Base-by-base conservation (phyloP, 1,140 invertebrate species). In the Semibalanus balanoides region DNA sequence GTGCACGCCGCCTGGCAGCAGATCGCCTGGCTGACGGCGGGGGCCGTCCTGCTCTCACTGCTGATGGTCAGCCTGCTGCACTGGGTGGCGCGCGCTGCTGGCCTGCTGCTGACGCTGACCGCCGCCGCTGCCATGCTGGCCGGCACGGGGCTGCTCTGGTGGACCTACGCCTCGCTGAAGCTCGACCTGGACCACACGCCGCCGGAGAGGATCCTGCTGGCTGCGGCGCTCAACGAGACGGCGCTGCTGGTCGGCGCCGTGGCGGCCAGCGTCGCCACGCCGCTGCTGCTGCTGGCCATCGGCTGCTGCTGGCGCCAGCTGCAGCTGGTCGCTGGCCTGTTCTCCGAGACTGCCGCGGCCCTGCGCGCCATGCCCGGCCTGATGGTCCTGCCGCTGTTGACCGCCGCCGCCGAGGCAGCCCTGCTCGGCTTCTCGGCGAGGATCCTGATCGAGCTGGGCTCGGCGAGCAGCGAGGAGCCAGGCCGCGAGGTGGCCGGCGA, bases 381-480 rank as follows among this genome's bases (percentile, higher is more conserved):
- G 31, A 90, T 96, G 80, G 84, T 95, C 30, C 94, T 96, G 81
- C 95, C 95, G 0, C 82, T 97, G 0, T 85, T 94, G 76, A 96
- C 95, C 0, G 95, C 95, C 82, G 78, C 92, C 73, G 87, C 90
- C 74, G 85, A 97, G 0, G 83, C 91, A 31, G 77, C 89, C 70
- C 96, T 96, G 82, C 91, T 95, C 78, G 84, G 89, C 70, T 93
- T 93, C 85, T 97, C 94, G 94, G 86, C 94, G 0, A 86, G 88
- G 40, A 89, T 96, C 64, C 88, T 96, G 78, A 84, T 90, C 31
- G 89, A 86, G 80, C 83, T 92, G 9, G 87, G 88, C n/a, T 91
- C 90, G 79, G 86, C 89, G 64, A 87, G 91, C 92, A 86, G 88
- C 88, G 86, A 70, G 78, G 76, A 70, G 28, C 76, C 74, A 69